Conservation (phyloP, 2,113 vertebrate species). For the Marmota flaviventris region DNA sequence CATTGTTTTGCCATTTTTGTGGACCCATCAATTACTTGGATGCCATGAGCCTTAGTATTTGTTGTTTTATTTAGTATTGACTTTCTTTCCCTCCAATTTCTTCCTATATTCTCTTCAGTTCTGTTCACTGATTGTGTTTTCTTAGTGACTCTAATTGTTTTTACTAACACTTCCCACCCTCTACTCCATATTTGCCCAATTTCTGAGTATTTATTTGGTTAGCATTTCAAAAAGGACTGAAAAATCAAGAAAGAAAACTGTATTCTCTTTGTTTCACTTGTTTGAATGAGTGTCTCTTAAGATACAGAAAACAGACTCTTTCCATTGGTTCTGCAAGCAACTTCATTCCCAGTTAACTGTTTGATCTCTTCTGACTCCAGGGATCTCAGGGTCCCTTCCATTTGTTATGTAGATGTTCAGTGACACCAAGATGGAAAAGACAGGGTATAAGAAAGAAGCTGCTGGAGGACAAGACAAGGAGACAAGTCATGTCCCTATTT, state of each 20-base stretch:
- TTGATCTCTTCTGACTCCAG: neutral
- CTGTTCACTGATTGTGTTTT: neutral
- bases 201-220: neutral
- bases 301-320: neutral
- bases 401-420: no score
- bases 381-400: neutral
- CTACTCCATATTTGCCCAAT: neutral
- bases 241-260: neutral
- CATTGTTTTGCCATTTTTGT: neutral
- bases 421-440: no score
- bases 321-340: neutral
- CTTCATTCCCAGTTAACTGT: no score
- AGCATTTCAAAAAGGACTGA: neutral
- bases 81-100: neutral
- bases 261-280: neutral
- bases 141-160: neutral
- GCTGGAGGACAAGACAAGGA: no score
- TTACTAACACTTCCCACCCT: neutral
- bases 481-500: no score
- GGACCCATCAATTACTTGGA: neutral
- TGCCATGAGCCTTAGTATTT: neutral
- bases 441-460: no score
- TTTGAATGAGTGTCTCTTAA: neutral
- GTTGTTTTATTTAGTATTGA: neutral
- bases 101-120: neutral